Evolutionary conservation across 2,888 invertebrate species (phyloP), one percentile per base, ranked within the genome.

Genomic region (Mythimna vitellina): DNA sequence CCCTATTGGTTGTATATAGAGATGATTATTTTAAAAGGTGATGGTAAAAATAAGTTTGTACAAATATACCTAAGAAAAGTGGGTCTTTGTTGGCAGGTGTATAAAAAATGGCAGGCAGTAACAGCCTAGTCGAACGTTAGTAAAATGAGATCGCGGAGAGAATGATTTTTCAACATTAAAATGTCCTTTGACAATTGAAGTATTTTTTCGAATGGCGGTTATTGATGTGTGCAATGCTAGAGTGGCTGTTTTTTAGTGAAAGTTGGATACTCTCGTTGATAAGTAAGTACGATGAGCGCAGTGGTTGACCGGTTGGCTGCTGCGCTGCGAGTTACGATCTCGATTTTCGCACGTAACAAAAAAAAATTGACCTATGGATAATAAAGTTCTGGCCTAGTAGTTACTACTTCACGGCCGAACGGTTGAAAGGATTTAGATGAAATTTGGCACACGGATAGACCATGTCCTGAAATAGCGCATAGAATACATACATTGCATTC

Each of bases 71-170:
- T 86, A 83, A 86, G 88, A 85, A 88, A 91, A 90, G 89, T 88
- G 87, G 86, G 85, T 82, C 86, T 89, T 91, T 91, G 90, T 91
- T 87, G 91, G 87, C 90, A 92, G 92, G 92, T 93, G 90, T 87
- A 90, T 91, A 91, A 92, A 92, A 92, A 92, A 89, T 89, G 88
- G 85, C 85, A 82, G 87, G 82, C 86, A 87, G 89, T 88, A 88
- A 87, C 84, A 66, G 85, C 82, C 86, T 81, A 87, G 86, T 83
- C 84, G 81, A 84, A 86, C 82, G 84, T 88, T 83, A 85, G 78
- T 65, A 78, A 83, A 85, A 88, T 85, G 85, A 85, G 85, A 78
- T 85, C 66, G 72, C 51, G 70, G 68, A 60, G 56, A 49, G 77
- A 83, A 85, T 85, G 85, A 85, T 84, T 85, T 85, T 85, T 83